Evolutionary conservation across 2,797 vertebrate species (phyloP).

Genomic region (Enteromius paludinosus): DNA sequence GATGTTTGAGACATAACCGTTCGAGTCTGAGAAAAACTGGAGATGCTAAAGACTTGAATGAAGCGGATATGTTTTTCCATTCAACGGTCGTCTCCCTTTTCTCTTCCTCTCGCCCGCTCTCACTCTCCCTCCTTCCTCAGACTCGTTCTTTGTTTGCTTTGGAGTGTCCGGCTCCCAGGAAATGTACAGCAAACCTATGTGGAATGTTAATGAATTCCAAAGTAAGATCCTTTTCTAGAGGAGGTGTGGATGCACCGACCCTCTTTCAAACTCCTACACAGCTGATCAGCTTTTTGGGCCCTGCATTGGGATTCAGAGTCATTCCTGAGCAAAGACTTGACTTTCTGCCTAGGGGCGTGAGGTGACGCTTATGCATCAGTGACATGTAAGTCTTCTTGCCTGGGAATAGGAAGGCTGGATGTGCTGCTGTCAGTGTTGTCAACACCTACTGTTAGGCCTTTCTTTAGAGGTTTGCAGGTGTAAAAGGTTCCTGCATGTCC

Average conservation of each 20-base stretch:
- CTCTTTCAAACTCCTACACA: slow-evolving; percentile 21
- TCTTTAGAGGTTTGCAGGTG: slow-evolving; percentile 42
- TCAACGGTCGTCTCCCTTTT: slow-evolving; percentile 58
- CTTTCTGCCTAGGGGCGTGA: slow-evolving; percentile 13
- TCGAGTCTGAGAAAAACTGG: slow-evolving; percentile 62
- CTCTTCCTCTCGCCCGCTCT: slow-evolving; percentile 57
- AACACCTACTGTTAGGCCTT: slow-evolving; percentile 16
- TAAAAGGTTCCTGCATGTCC: slow-evolving; percentile 21
- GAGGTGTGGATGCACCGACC: slow-evolving; percentile 34
- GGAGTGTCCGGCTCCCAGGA: slow-evolving; percentile 75
- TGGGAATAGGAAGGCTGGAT: slow-evolving; percentile 7
- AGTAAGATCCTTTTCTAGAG: slow-evolving; percentile 65
- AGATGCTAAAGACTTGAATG: slow-evolving; percentile 65
- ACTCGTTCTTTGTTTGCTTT: slow-evolving; percentile 70
- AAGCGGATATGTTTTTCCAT: slow-evolving; percentile 76
- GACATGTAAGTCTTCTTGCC: not conserved
- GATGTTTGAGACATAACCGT: slow-evolving; percentile 26
- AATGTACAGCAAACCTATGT: slow-evolving; percentile 80
- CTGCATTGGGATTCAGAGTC: slow-evolving; percentile 12
- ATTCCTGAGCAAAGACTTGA: not conserved
- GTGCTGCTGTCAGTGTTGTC: slow-evolving; percentile 11
- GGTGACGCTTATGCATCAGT: slow-evolving; percentile 10
- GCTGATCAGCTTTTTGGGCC: slow-evolving; percentile 27
- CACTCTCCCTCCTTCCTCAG: slow-evolving; percentile 59
- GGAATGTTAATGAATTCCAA: slow-evolving; percentile 77